Base-by-base conservation (phyloP, 2,888 invertebrate genomes). In the Dexiosoma caninum region DNA sequence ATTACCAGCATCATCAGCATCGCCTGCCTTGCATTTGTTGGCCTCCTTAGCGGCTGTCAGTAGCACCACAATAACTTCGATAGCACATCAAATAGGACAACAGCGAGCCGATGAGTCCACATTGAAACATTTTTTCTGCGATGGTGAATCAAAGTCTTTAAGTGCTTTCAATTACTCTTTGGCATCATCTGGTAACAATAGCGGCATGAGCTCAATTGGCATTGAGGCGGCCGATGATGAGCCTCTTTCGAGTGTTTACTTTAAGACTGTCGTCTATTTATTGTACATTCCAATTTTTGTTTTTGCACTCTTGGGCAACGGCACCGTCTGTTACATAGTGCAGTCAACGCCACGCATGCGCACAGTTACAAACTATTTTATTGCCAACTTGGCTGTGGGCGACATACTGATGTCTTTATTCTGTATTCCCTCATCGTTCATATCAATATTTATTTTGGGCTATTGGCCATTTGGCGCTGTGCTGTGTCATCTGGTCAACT, bases 301-400 rank as follows among this genome's bases (percentile, higher is more conserved):
- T 12, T 91, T 94, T 51, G 94, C 95, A 0, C 89, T 95, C 10
- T 85, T 94, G 6, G 96, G 95, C 14, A 95, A 95, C 86, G 94
- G 94, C 62, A 92, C 95, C 57, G 96, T 98, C 21, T 96, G 96
- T 89, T 97, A 95, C 89, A 95, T 97, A 23, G 96, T 98, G 0
- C 92, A 95, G 83, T 93, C 94, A 3, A 95, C 95, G 12, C 95
- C 95, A 0, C 92, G 95, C 42, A 97, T 97, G 97, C 93, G 95
- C 85, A 97, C 97, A 0, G 96, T 97, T 2, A 97, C 97, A 46
- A 98, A 98, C 90, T 96, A 93, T 90, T 97, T 97, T 89, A 96
- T 98, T 86, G 95, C 95, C 87, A 96, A 96, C 89, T 91, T 98
- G 83, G 97, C 97, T 0, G 92, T 97, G 42, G 96, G 97, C 44